phyloP scores from a whole-genome alignment of 2,113 vertebrate species.

The Xyrauchen texanus region DNA sequence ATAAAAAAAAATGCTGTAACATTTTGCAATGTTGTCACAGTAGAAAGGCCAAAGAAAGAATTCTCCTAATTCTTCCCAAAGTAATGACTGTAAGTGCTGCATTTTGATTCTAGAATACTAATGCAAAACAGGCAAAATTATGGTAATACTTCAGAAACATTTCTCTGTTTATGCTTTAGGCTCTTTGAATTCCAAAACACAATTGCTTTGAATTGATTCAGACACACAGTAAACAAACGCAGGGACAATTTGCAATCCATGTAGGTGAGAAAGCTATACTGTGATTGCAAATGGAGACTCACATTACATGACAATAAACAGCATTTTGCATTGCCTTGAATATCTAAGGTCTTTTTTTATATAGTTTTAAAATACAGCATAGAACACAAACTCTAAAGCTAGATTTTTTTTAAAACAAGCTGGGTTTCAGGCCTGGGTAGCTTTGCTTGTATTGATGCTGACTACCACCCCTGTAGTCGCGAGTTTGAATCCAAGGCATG shows the following conservation, averaged over 20 bases:
- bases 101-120: not conserved
- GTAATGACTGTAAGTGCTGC: not conserved
- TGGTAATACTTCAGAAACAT: not conserved
- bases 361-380: too few relatives aligned
- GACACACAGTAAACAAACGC: not conserved
- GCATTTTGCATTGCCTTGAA: not conserved
- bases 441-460: too few relatives aligned
- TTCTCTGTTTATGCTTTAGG: not conserved
- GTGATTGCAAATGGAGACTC: too few relatives aligned
- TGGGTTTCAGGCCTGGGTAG: too few relatives aligned
- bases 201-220: not conserved
- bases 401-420: too few relatives aligned
- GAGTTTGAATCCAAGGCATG: too few relatives aligned
- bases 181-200: not conserved
- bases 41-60: not conserved
- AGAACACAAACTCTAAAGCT: too few relatives aligned
- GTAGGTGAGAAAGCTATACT: not conserved
- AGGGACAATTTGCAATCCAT: not conserved
- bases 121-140: not conserved
- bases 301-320: not conserved
- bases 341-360: not conserved
- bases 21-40: not conserved
- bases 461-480: too few relatives aligned
- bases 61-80: not conserved
- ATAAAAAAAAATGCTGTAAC: not conserved